Percentiles rank a stretch among this genome's conserved stretches.
Conservation (phyloP, 2,888 invertebrate genomes). For the Calliphora vomitoria region DNA sequence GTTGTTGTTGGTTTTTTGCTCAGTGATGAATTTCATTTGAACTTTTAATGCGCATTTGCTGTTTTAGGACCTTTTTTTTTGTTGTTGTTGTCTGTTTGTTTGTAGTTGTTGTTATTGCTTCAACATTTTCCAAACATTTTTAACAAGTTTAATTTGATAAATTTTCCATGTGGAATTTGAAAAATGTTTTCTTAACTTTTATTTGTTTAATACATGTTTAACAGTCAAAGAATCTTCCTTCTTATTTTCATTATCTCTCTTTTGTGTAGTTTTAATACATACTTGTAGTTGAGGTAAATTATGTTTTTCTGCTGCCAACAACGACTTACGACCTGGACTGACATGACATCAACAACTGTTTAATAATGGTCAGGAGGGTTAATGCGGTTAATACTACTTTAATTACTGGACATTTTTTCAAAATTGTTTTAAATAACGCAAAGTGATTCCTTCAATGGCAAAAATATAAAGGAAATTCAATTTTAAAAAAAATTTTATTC, state of each 20-base stretch:
- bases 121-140: slow-evolving; percentile 50
- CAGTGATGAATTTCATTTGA: slow-evolving; percentile 70
- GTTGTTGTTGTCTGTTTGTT: slow-evolving; percentile 8
- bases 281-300: slow-evolving; percentile 53
- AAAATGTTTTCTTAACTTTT: slow-evolving; percentile 63
- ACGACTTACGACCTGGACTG: neutral
- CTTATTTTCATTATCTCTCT: neutral
- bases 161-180: slow-evolving; percentile 63
- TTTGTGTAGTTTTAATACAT: slow-evolving; percentile 52
- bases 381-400: neutral
- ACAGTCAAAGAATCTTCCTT: slow-evolving; percentile 20
- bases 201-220: slow-evolving; percentile 54
- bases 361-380: neutral
- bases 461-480: no score
- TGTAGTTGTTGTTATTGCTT: slow-evolving; percentile 20
- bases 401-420: neutral
- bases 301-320: slow-evolving; percentile 33
- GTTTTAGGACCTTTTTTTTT: slow-evolving; percentile 37
- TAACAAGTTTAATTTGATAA: slow-evolving; percentile 64
- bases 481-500: no score
- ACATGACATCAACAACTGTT: slow-evolving; percentile 25
- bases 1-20: slow-evolving; percentile 15
- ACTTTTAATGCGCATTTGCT: slow-evolving; percentile 69
- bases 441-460: no score
- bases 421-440: neutral